These are phyloP conservation scores for Homalodisca vitripennis DNA, from an alignment of 1,140 invertebrate genomes.

Conservation along the genomic window DNA sequence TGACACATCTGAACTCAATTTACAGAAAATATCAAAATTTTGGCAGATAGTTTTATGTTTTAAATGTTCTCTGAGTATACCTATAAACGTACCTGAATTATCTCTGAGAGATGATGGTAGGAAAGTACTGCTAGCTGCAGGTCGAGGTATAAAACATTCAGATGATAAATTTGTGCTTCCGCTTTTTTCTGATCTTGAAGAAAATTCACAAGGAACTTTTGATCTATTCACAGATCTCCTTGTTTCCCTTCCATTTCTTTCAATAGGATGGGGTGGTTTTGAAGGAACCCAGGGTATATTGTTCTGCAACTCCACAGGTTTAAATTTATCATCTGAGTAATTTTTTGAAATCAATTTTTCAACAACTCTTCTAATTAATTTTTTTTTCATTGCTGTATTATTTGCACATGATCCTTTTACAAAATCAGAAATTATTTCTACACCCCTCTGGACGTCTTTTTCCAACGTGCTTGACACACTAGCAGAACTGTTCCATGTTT, in stretches of 20 bases:
- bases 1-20: no score
- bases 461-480: slow-evolving; percentile 49
- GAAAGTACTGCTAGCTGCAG: not conserved
- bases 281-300: slow-evolving; percentile 25
- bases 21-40: no score
- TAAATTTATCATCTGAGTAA: slow-evolving; percentile 32
- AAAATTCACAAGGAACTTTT: slow-evolving; percentile 22
- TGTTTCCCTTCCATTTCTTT: slow-evolving; percentile 2
- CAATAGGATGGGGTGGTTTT: slow-evolving; percentile 15
- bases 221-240: not conserved
- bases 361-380: slow-evolving; percentile 50
- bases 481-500: slow-evolving; percentile 5
- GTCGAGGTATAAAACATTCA: slow-evolving; percentile 23
- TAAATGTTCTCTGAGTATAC: no score
- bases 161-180: slow-evolving; percentile 15
- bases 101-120: not conserved
- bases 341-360: slow-evolving; percentile 46
- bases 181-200: slow-evolving; percentile 11
- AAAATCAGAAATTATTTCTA: slow-evolving; percentile 50
- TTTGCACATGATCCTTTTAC: slow-evolving; percentile 42
- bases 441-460: slow-evolving; percentile 50
- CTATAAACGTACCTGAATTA: not conserved
- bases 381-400: slow-evolving; percentile 33
- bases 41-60: no score
- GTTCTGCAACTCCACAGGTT: not conserved